Evolutionary conservation across 2,888 invertebrate species (phyloP).

Genomic region (Lordiphosa andalusiaca): DNA sequence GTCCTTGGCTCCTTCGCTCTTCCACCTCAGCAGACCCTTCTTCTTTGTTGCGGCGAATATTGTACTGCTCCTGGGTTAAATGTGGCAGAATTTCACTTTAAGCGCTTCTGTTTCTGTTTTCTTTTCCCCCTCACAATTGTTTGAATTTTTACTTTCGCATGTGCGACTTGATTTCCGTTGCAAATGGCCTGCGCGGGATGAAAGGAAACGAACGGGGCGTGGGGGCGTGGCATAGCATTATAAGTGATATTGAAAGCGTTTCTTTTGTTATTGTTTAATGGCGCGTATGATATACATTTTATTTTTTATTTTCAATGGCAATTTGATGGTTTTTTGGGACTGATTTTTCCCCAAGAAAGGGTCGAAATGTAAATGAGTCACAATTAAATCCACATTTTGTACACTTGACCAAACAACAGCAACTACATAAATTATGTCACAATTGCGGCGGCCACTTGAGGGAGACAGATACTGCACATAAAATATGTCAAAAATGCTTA

Average conservation of each 20-base stretch:
- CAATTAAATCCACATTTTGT: conserved; percentile 42
- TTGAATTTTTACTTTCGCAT: conserved; percentile 72
- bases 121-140: conserved; percentile 46
- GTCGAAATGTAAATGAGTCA: conserved; percentile 37
- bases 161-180: conserved; percentile 73
- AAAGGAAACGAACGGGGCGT: conserved; percentile 1
- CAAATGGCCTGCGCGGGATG: conserved; percentile 54
- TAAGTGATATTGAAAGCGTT: conserved; percentile 71
- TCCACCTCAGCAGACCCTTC: conserved; percentile 20
- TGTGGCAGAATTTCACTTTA: conserved; percentile 64
- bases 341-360: conserved; percentile 6
- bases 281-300: conserved; percentile 75
- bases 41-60: conserved; percentile 30
- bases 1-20: conserved; percentile 25
- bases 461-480: conserved; percentile 61
- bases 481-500: conserved; percentile 62
- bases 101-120: conserved; percentile 21
- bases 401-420: conserved; percentile 26
- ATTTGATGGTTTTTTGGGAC: conserved; percentile 32
- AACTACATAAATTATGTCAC: conserved; percentile 52
- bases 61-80: conserved; percentile 41
- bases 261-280: conserved; percentile 72
- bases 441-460: conserved; percentile 40
- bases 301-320: conserved; percentile 41
- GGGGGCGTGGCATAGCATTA: conserved; percentile 39